Percentiles rank a stretch among this genome's conserved stretches.
Evolutionary conservation across 2,113 vertebrate genomes (phyloP).

Genomic region (Neotragus moschatus): DNA sequence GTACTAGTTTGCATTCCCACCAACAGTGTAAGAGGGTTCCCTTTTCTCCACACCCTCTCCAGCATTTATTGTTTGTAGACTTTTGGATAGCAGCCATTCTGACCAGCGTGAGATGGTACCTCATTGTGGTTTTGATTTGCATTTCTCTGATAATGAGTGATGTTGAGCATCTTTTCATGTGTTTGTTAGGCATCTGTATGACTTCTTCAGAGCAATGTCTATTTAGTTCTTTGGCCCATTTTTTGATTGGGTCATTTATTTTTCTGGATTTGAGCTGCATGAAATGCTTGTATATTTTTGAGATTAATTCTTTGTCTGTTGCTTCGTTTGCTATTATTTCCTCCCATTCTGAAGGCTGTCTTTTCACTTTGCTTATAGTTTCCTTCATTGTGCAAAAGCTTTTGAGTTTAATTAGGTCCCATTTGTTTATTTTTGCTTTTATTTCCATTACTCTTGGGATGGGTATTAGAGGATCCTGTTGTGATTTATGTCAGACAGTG

Average conservation of each 20-base stretch:
- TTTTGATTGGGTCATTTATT: not conserved
- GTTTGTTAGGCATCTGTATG: not conserved
- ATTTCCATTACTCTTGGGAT: too few relatives aligned
- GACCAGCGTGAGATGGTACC: not conserved
- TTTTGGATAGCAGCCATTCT: not conserved
- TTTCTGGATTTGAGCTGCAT: not conserved
- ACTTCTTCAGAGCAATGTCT: not conserved
- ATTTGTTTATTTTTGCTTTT: too few relatives aligned
- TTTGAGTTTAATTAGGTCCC: too few relatives aligned
- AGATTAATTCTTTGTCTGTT: too few relatives aligned
- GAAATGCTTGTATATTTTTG: not conserved
- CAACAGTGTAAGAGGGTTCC: not conserved
- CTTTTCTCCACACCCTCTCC: not conserved
- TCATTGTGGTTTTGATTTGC: not conserved
- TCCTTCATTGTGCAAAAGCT: too few relatives aligned
- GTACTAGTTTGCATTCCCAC: not conserved
- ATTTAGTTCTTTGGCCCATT: not conserved
- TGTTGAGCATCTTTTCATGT: not conserved
- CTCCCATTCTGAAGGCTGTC: not conserved
- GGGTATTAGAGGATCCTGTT: too few relatives aligned
- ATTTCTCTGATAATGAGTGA: not conserved
- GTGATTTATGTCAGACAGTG: too few relatives aligned
- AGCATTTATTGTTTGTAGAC: not conserved
- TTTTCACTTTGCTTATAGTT: too few relatives aligned
- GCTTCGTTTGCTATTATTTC: not conserved